Conservation (phyloP, 2,797 vertebrate species). For the Aphelocoma californica region DNA sequence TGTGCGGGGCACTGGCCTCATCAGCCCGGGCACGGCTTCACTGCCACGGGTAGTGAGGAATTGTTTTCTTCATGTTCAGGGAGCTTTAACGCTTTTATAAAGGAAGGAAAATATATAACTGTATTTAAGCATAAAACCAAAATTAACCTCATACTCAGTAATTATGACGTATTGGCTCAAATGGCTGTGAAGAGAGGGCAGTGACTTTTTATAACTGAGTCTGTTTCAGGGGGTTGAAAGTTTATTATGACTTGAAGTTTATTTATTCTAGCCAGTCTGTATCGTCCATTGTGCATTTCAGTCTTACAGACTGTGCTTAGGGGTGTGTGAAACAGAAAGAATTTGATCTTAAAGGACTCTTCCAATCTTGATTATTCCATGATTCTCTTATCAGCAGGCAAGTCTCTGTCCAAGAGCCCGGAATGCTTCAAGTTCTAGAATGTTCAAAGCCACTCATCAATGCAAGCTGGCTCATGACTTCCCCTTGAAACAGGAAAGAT, state of each 20-base stretch:
- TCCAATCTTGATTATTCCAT: background rate
- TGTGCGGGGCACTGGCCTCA: accelerated
- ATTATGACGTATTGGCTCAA: background rate
- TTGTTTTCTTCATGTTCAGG: accelerated
- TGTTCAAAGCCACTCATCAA: background rate
- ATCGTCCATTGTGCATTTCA: background rate
- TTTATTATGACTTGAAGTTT: background rate
- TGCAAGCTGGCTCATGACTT: background rate
- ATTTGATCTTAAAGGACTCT: background rate
- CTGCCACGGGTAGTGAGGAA: accelerated
- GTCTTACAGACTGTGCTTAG: background rate
- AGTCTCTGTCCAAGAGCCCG: background rate
- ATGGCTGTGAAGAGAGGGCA: background rate
- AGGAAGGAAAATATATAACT: background rate
- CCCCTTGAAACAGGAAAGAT: background rate
- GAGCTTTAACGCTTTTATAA: background rate
- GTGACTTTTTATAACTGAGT: background rate
- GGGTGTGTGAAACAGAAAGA: background rate
- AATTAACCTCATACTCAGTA: background rate
- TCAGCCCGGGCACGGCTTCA: no score
- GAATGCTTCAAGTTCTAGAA: background rate
- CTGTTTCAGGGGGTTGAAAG: background rate
- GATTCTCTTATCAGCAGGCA: background rate
- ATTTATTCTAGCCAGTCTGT: background rate
- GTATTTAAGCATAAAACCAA: background rate